Conservation (phyloP, 2,888 invertebrate genomes). For the Eupithecia abbreviata region DNA sequence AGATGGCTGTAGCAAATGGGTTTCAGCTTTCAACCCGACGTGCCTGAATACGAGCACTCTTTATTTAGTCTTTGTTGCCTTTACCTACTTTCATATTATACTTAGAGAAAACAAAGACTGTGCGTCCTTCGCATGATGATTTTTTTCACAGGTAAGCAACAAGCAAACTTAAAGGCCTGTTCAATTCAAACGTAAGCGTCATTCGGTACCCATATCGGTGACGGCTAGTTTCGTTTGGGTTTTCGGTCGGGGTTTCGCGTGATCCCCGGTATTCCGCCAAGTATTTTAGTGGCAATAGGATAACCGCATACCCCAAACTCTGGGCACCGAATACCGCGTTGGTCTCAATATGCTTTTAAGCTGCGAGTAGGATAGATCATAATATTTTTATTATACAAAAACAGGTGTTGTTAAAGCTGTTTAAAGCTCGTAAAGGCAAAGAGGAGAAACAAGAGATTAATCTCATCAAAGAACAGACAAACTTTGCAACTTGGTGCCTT, state of each 20-base stretch:
- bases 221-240: background rate
- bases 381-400: background rate
- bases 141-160: no score
- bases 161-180: background rate
- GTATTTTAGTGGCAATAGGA: background rate
- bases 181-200: background rate
- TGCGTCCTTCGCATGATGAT: no score
- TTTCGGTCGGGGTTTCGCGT: background rate
- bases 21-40: slow-evolving; percentile 30
- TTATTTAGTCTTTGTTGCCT: background rate
- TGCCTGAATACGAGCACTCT: slow-evolving; percentile 15
- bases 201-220: background rate
- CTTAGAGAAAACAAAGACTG: background rate
- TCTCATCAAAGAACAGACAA: slow-evolving; percentile 1
- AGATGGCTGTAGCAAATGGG: slow-evolving; percentile 31
- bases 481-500: background rate
- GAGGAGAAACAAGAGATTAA: background rate
- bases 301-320: background rate
- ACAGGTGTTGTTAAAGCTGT: background rate
- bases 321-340: background rate
- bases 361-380: background rate
- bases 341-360: background rate
- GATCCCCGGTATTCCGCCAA: background rate
- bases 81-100: slow-evolving; percentile 7
- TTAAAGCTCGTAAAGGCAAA: background rate